These are phyloP conservation scores for Nephrocerus scutellatus DNA, from an alignment of 2,888 invertebrate species.

Conservation along the genomic window DNA sequence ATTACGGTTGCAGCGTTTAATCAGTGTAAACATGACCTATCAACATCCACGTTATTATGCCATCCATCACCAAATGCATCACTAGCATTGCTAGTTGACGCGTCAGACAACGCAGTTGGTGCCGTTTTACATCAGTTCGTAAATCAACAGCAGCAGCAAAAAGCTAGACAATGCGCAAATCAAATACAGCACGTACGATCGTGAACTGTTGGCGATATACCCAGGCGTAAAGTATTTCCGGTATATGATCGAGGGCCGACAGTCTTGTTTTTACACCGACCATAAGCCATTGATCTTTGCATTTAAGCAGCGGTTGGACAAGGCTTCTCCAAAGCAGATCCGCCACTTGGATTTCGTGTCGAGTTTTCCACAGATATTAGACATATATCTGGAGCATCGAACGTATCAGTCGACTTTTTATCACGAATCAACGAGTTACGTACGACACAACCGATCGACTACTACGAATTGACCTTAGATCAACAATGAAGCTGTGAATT, in stretches of 20 bases:
- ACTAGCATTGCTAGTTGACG: no score
- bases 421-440: slow-evolving; percentile 24
- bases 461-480: slow-evolving; percentile 3
- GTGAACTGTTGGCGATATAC: no score
- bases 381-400: slow-evolving; percentile 18
- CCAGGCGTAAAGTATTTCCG: slow-evolving; percentile 30
- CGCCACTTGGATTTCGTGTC: slow-evolving; percentile 35
- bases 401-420: slow-evolving; percentile 17
- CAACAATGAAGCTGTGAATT: slow-evolving; percentile 14
- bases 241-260: slow-evolving; percentile 20
- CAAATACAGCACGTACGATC: no score
- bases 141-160: no score
- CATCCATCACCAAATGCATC: no score
- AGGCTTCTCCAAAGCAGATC: slow-evolving; percentile 36
- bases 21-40: no score
- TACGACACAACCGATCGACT: slow-evolving; percentile 4
- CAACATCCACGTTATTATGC: no score
- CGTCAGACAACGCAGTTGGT: no score
- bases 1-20: no score
- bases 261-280: slow-evolving; percentile 20
- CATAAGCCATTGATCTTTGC: slow-evolving; percentile 28
- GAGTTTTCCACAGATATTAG: slow-evolving; percentile 16
- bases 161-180: no score
- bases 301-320: slow-evolving; percentile 30
- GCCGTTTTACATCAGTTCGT: no score